Base-by-base conservation (phyloP, 2,113 vertebrate genomes). In the Sprattus sprattus region DNA sequence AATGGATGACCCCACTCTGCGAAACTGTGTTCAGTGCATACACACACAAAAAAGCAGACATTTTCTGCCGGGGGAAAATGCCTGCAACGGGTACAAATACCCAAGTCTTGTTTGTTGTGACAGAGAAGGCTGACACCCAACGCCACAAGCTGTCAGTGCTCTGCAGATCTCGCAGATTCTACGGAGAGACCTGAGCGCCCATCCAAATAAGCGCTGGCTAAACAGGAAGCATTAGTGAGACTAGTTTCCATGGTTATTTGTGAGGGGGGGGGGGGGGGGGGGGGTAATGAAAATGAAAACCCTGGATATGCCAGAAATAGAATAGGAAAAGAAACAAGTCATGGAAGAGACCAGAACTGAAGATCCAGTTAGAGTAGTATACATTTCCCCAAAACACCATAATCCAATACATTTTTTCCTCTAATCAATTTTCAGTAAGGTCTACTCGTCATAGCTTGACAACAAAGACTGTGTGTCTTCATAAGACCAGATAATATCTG, bases 221-320 rank as follows among this genome's bases (percentile, higher is more conserved):
- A 91, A 91, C 87, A 92, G 88, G 89, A 94, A 87, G 88, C 90
- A 39, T 82, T 64, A 85, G 86, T 39, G 75, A 47, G 20, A 45
- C 75, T 83, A 39, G 85, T 85, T 86, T 75, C 88, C 85, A 52
- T 50, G 47, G 45, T 87, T 86, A 54, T 81, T 45, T 15, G n/a
- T 50, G 82, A 84, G 44, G 75, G 78, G 22, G 22, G 22, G 22
- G 10, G 25, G 13, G 32, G 2, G 39, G 39, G 39, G 39, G 39
- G 39, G 39, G 39, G 39, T n/a, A 86, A 83, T n/a, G n/a, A n/a
- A n/a, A 22, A 46, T 82, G 20, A 85, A 39, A 88, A 89, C 25
- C 84, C 87, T 83, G 91, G 90, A 92, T 82, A 80, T 87, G 81
- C 46, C 52, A 4, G 52, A 86, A 91, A 92, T 85, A 90, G 82